phyloP scores from a whole-genome alignment of 2,113 vertebrate genomes.

The Oriolus oriolus region DNA sequence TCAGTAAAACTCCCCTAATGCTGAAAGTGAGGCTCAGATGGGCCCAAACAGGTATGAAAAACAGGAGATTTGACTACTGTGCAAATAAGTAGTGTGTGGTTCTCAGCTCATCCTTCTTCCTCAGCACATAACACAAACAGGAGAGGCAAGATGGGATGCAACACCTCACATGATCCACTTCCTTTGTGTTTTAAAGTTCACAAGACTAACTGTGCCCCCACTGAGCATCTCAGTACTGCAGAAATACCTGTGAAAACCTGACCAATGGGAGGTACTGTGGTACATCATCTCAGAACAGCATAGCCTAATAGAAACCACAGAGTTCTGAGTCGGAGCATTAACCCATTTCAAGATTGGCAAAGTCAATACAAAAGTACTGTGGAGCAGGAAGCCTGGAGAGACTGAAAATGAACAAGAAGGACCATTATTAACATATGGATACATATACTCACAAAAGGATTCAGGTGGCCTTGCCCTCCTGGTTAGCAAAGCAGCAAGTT shows the following conservation, averaged over 20 bases:
- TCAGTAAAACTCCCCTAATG: background rate
- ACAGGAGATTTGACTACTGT: background rate
- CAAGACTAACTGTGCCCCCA: background rate
- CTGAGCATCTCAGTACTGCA: background rate
- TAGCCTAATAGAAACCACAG: background rate
- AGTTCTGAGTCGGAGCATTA: background rate
- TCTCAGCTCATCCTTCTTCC: background rate
- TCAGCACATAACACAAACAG: background rate
- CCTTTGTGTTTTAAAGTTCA: background rate
- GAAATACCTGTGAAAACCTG: background rate
- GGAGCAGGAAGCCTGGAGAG: background rate
- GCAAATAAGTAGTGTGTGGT: background rate
- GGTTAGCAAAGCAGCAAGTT: background rate
- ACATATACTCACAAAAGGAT: background rate
- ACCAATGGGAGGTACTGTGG: background rate
- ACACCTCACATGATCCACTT: background rate
- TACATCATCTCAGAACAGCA: background rate
- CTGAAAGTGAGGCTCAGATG: background rate
- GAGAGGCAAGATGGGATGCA: background rate
- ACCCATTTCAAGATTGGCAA: background rate
- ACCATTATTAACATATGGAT: background rate
- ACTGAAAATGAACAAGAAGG: background rate
- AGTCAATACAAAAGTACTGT: background rate
- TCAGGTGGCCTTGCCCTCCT: background rate
- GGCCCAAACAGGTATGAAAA: background rate